Base-by-base conservation (phyloP, 2,888 invertebrate species). In the Eurytoma adleriae region DNA sequence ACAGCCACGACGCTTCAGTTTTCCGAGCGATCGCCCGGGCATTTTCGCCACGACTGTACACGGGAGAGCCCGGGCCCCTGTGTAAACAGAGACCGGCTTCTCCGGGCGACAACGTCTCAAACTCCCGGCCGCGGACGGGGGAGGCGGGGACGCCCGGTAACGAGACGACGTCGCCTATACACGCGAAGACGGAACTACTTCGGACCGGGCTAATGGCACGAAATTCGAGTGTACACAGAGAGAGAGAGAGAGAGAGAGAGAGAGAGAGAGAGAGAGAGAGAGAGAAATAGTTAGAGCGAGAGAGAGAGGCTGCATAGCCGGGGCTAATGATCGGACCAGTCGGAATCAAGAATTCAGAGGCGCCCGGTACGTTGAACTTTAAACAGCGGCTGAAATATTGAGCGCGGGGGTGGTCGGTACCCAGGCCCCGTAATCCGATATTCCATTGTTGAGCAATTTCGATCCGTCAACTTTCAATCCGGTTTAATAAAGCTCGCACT, bases 401-500 rank as follows among this genome's bases (percentile, higher is more conserved):
- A 77, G 40, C 54, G 50, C 59, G 12, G 16, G 3, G 57, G 13
- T 20, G 56, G 24, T 0, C 3, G 20, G 12, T 27, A 69, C n/a
- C 0, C 10, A 12, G 7, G 50, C 40, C 18, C 13, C n/a, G 30
- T 80, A 73, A 80, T 80, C 77, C 77, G 73, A 79, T 79, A 78
- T 81, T 72, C 72, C 59, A 79, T 78, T 78, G 75, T 81, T 64
- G 75, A 52, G 52, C 62, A 48, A 62, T 77, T 69, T 73, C 73
- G 66, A 77, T 76, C 61, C 71, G 40, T 66, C 64, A 73, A 80
- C 72, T 73, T 67, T 73, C 73, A 70, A 77, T 77, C 77, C 57
- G 59, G 59, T 73, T 77, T 73, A 70, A 73, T 78, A 73, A 73
- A 80, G 73, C 77, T 80, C 48, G 20, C 50, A 14, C 83, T 83